These are phyloP conservation scores for Rattus rattus DNA, from an alignment of 2,113 vertebrate species.

Conservation along the genomic window DNA sequence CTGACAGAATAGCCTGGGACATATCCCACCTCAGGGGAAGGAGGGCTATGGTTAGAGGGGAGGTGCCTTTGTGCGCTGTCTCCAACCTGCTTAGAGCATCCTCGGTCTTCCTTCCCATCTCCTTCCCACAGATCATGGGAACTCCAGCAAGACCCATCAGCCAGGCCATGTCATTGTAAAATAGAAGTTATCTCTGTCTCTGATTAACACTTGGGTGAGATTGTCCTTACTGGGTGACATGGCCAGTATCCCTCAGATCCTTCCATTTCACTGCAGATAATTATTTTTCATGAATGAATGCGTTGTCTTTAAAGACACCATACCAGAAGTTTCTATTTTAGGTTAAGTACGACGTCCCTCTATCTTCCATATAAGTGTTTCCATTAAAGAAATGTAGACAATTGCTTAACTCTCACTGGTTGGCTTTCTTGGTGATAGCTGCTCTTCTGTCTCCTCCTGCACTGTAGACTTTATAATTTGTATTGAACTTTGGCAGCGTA, in stretches of 20 bases:
- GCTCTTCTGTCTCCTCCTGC: neutral
- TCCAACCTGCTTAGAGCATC: neutral
- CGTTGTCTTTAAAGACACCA: neutral
- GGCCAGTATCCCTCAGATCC: neutral
- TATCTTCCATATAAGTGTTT: neutral
- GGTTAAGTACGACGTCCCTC: neutral
- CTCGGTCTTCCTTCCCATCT: neutral
- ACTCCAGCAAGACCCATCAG: neutral
- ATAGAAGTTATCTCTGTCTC: neutral
- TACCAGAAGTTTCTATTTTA: slow-evolving; percentile 3
- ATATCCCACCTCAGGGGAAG: neutral
- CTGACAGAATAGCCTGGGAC: neutral
- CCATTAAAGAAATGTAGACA: neutral
- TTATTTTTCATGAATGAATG: slow-evolving; percentile 4
- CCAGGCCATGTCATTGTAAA: neutral
- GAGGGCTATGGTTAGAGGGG: neutral
- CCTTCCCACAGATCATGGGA: neutral
- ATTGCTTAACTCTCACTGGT: neutral
- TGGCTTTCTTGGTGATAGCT: neutral
- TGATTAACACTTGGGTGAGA: neutral
- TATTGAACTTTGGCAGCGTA: neutral
- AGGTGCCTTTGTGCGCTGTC: neutral
- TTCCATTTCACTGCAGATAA: slow-evolving; percentile 3
- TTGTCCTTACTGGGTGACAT: neutral
- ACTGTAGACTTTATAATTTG: neutral